Percentiles rank a stretch among this genome's conserved stretches.
phyloP scores from a whole-genome alignment of 2,113 vertebrate species.

The Rousettus leschenaultii region DNA sequence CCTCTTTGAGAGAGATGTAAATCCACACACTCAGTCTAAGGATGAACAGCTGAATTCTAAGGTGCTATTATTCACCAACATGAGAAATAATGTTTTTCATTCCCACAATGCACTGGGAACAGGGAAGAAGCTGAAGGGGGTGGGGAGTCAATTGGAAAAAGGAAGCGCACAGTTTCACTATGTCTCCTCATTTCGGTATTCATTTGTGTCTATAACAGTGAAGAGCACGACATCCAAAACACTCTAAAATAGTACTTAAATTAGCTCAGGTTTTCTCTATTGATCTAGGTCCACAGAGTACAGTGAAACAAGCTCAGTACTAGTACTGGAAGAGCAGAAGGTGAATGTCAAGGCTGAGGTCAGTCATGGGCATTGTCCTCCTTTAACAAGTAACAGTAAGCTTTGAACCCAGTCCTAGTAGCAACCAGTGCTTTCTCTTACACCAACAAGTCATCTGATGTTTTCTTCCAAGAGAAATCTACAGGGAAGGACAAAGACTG shows the following conservation, averaged over 20 bases:
- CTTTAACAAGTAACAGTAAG: neutral
- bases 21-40: neutral
- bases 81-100: neutral
- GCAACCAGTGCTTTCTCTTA: neutral
- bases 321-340: neutral
- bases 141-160: neutral
- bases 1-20: neutral
- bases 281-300: neutral
- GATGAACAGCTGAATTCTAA: neutral
- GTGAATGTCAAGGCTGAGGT: neutral
- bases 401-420: neutral
- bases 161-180: fast-evolving
- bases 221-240: neutral
- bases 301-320: neutral
- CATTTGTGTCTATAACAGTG: neutral
- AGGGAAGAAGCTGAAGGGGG: neutral
- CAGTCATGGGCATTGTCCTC: neutral
- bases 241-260: neutral
- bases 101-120: neutral
- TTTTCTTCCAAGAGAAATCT: neutral
- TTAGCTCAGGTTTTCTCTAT: neutral
- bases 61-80: neutral
- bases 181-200: neutral
- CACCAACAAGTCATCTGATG: neutral
- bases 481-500: neutral